These are phyloP conservation scores for Rhopalosiphum padi DNA, from an alignment of 1,140 invertebrate species.

Conservation along the genomic window DNA sequence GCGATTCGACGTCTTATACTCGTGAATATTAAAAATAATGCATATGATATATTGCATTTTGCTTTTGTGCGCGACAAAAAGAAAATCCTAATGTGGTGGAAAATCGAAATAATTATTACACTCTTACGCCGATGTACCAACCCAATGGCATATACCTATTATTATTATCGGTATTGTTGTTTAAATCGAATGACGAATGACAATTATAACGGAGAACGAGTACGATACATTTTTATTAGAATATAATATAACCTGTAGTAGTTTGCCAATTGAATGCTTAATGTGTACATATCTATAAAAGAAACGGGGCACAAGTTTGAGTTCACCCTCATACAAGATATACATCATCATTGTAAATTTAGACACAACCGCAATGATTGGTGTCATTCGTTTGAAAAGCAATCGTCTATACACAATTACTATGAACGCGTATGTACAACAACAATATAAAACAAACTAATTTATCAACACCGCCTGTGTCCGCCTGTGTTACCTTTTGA, in stretches of 20 bases:
- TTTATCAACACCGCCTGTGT: neutral
- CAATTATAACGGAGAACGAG: neutral
- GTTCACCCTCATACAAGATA: neutral
- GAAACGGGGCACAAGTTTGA: neutral
- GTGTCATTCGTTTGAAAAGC: neutral
- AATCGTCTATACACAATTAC: neutral
- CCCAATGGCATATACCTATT: neutral
- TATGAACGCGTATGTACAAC: neutral
- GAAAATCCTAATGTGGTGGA: neutral
- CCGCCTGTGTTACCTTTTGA: neutral
- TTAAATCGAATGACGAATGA: neutral
- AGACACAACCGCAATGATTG: neutral
- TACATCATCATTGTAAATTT: neutral
- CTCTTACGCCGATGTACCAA: neutral
- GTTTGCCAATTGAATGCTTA: neutral
- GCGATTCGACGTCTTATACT: neutral
- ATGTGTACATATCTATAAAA: neutral
- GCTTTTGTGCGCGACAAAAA: neutral
- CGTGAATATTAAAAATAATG: neutral
- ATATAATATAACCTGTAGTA: neutral
- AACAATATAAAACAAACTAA: neutral
- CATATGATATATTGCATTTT: neutral
- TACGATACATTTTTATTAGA: neutral
- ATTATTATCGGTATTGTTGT: neutral
- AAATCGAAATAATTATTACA: neutral